A percentile compares a stretch with the other conserved stretches of the same genome.
phyloP scores from a whole-genome alignment of 2,797 vertebrate genomes.

The Diplodus puntazzo region DNA sequence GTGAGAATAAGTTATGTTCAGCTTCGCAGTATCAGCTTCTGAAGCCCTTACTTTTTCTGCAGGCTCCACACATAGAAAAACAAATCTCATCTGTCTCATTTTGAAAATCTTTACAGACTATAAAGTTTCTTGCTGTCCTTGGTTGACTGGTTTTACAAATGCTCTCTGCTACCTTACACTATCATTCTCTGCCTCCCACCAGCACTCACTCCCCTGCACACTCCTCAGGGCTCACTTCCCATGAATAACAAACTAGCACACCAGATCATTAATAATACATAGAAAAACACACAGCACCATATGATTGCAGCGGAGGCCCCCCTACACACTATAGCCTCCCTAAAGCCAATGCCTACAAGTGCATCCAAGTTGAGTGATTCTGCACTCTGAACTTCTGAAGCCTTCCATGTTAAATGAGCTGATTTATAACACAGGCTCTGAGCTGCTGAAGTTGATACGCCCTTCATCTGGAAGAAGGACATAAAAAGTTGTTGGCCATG shows the following conservation, averaged over 20 bases:
- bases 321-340: not conserved
- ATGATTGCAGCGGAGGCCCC: not conserved
- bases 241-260: slow-evolving; percentile 61
- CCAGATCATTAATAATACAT: slow-evolving; percentile 59
- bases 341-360: slow-evolving; percentile 26
- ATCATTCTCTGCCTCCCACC: slow-evolving; percentile 27
- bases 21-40: not conserved
- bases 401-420: slow-evolving; percentile 56
- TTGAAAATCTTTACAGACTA: slow-evolving; percentile 27
- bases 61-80: not conserved
- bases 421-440: slow-evolving; percentile 66
- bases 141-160: slow-evolving; percentile 48
- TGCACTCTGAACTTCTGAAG: slow-evolving; percentile 50
- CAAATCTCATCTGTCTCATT: slow-evolving; percentile 8
- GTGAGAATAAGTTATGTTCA: not conserved
- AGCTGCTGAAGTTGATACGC: slow-evolving; percentile 68
- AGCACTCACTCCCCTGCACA: slow-evolving; percentile 6
- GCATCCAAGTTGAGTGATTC: slow-evolving; percentile 47
- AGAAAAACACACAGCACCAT: slow-evolving; percentile 28
- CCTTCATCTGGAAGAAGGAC: slow-evolving; percentile 71
- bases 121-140: slow-evolving; percentile 10
- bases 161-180: slow-evolving; percentile 31
- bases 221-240: slow-evolving; percentile 47
- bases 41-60: not conserved
- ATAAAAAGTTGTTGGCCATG: slow-evolving; percentile 68